Base-by-base conservation (phyloP, 2,888 invertebrate species). In the Dasysyrphus tricinctus region DNA sequence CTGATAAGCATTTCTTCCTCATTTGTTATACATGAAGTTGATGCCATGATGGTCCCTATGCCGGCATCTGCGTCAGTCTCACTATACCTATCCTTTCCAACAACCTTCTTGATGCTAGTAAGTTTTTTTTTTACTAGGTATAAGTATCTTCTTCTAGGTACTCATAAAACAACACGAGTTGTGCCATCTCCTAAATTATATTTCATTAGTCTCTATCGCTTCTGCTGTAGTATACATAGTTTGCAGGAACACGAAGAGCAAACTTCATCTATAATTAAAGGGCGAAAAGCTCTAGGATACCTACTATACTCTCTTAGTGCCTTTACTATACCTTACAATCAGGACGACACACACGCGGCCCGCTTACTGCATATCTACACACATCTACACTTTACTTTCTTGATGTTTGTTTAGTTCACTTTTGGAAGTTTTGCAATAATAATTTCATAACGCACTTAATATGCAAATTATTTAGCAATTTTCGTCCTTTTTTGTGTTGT, bases 381-480 rank as follows among this genome's bases (percentile, higher is more conserved):
- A 39, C 16, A 24, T 19, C 32, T 34, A n/a, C n/a, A n/a, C n/a
- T n/a, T n/a, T n/a, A 70, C 39, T 76, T 65, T 74, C 76, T 59
- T 80, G 63, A 74, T 77, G 73, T 77, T 80, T 80, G 72, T 65
- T 80, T 7, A 85, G 84, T 85, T 85, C 77, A 78, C 73, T 69
- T 42, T 49, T 37, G 74, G 63, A 80, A 85, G 73, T 85, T 85
- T 84, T 67, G 69, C 77, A 74, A 80, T 85, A 80, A 85, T 77
- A 85, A 85, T 85, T 85, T 77, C 61, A 85, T 85, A 80, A 85
- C 80, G 80, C 77, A 80, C 85, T 85, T 85, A 85, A 80, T 78
- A 85, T 85, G 85, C 85, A 85, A 85, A 85, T 85, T 85, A 80
- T 80, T 85, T 70, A 78, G 77, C 49, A 76, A 49, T 67, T 34